Conservation (phyloP, 1,140 invertebrate genomes). For the Elysia chlorotica region DNA sequence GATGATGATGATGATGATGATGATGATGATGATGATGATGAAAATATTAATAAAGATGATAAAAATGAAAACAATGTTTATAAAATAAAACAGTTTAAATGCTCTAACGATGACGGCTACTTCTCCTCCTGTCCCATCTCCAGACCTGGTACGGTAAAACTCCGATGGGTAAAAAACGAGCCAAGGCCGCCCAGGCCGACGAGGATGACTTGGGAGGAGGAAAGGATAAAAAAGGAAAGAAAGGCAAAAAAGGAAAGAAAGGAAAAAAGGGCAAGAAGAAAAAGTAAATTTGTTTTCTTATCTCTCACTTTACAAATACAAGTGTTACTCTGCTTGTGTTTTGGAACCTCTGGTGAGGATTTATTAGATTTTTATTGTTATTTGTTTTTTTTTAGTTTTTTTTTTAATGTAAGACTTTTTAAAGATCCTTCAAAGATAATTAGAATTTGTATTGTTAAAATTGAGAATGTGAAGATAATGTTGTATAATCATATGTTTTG, state of each 20-base stretch:
- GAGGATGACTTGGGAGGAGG: slow-evolving; percentile 53
- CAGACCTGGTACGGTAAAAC: slow-evolving; percentile 62
- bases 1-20: slow-evolving; percentile 8
- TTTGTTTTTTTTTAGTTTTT: no score
- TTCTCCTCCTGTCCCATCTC: background rate
- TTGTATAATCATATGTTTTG: no score
- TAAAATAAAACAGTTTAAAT: background rate
- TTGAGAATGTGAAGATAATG: no score
- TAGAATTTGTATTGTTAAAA: no score
- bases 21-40: slow-evolving; percentile 13
- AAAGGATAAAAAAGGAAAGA: background rate
- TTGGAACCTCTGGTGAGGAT: no score
- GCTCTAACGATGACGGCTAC: background rate
- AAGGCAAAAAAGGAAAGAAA: background rate
- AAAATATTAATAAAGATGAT: slow-evolving; percentile 7
- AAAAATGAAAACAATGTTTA: background rate
- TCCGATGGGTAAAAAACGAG: slow-evolving; percentile 60
- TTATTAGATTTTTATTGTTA: no score
- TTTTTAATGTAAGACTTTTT: no score
- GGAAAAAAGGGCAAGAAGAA: background rate
- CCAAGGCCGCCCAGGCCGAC: slow-evolving; percentile 57
- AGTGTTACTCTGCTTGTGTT: no score
- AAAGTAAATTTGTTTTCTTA: no score
- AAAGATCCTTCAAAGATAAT: no score
- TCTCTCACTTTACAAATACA: no score